Percentiles rank a stretch among this genome's conserved stretches.
These are phyloP conservation scores for Eupithecia centaureata DNA, from an alignment of 2,888 invertebrate species.

Conservation along the genomic window DNA sequence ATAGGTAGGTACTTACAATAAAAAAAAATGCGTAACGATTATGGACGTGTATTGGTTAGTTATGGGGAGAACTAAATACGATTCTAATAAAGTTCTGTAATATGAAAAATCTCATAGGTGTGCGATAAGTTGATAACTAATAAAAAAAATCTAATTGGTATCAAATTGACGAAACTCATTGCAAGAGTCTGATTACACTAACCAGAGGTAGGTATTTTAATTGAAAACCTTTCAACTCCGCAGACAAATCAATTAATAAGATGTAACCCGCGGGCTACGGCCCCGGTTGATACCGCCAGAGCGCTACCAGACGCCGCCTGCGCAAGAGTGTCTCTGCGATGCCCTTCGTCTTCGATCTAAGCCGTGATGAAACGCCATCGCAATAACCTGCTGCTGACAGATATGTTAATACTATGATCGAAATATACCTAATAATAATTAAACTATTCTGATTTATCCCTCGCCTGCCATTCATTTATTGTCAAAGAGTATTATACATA, in stretches of 20 bases:
- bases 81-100: too few species aligned
- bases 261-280: constrained; percentile 14
- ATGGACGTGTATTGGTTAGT: too few species aligned
- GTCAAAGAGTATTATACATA: too few species aligned
- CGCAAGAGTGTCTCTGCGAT: constrained; percentile 22
- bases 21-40: too few species aligned
- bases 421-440: too few species aligned
- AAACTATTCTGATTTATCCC: too few species aligned
- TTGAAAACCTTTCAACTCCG: constrained; percentile 2
- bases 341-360: constrained; percentile 27
- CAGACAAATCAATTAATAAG: constrained; percentile 12
- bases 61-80: too few species aligned
- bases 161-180: not conserved
- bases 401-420: not conserved
- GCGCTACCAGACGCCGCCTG: constrained; percentile 3
- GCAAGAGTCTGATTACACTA: not conserved
- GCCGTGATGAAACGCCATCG: constrained; percentile 20
- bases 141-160: not conserved
- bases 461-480: too few species aligned
- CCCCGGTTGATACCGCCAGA: constrained; percentile 8
- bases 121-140: not conserved
- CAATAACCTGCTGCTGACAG: constrained; percentile 21
- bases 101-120: not conserved
- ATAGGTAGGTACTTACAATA: too few species aligned
- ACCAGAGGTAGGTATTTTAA: constrained; percentile 8